Percentiles rank a stretch among this genome's conserved stretches.
phyloP scores from a whole-genome alignment of 2,113 vertebrate genomes.

The Hemiscyllium ocellatum region DNA sequence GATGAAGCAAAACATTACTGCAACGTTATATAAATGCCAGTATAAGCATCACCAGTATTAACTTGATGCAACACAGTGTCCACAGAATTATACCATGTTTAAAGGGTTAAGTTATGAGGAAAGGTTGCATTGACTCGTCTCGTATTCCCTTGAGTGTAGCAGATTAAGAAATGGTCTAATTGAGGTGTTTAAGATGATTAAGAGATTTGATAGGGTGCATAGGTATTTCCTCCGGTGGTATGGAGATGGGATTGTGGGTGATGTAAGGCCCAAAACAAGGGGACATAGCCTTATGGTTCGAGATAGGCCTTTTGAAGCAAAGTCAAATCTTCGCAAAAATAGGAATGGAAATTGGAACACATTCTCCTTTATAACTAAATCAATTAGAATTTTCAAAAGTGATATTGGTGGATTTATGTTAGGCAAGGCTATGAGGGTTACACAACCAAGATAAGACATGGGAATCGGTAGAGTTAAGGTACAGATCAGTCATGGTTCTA shows the following conservation, averaged over 20 bases:
- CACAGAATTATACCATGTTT: background rate
- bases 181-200: conserved; percentile 31
- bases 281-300: background rate
- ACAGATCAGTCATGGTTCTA: background rate
- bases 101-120: conserved; percentile 3
- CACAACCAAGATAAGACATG: background rate
- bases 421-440: background rate
- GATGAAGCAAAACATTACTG: background rate
- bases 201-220: conserved; percentile 8
- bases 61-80: background rate
- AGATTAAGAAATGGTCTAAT: conserved; percentile 22
- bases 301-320: background rate
- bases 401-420: background rate
- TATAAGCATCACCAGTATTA: background rate
- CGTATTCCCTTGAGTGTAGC: conserved; percentile 12
- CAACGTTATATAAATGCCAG: too few relatives aligned
- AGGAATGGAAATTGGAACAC: background rate
- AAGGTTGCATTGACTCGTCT: background rate
- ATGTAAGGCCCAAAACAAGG: background rate
- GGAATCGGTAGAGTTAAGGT: too few relatives aligned
- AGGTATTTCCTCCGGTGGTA: background rate
- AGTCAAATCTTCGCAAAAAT: background rate
- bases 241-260: background rate
- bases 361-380: background rate
- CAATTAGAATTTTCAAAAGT: background rate